Evolutionary conservation across 2,113 vertebrate genomes (phyloP), one percentile per base, ranked within the genome.

Genomic region (Thomomys bottae): DNA sequence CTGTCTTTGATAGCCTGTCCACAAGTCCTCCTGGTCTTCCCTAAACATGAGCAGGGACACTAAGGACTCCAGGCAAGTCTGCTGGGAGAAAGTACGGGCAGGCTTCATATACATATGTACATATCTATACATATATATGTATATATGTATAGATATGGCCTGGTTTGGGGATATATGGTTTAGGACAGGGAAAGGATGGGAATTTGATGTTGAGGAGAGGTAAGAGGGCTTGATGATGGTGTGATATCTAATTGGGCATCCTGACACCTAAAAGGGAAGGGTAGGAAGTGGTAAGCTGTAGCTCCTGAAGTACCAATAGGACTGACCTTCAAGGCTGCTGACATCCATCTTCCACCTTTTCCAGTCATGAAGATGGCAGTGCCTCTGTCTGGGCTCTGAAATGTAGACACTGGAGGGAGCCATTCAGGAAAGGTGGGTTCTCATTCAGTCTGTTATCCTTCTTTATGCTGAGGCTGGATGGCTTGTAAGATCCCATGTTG

Each of bases 251-350:
- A 11, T 4, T n/a, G 64, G 21, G 15, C 2, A 23, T 15, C 36
- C 71, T 38, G 4, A 76, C 21, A 0, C 63, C 26, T 34, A 2
- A 38, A 73, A 21, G n/a, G 64, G 26, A 75, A 77, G 64, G 1
- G 36, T 40, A 8, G 21, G 49, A 38, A 28, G 20, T 54, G 24
- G 8, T 4, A 15, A 49, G 7, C 1, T 38, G 28, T 20, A 0
- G 45, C 40, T 38, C n/a, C 32, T 0, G 7, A 66, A 42, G 7
- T 24, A 34, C 8, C 1, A 3, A 0, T 0, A 20, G 20, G 10
- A 20, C 57, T 38, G 11, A n/a, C n/a, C 20, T n/a, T 4, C 0
- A 3, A 5, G 71, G 84, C 87, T 34, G 36, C 8, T 34, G 28
- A n/a, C 10, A 3, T 23, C 40, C 24, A 8, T 8, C 18, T 93